Evolutionary conservation across 1,140 invertebrate species (phyloP), one percentile per base, ranked within the genome.

Genomic region (Ephestia elutella): DNA sequence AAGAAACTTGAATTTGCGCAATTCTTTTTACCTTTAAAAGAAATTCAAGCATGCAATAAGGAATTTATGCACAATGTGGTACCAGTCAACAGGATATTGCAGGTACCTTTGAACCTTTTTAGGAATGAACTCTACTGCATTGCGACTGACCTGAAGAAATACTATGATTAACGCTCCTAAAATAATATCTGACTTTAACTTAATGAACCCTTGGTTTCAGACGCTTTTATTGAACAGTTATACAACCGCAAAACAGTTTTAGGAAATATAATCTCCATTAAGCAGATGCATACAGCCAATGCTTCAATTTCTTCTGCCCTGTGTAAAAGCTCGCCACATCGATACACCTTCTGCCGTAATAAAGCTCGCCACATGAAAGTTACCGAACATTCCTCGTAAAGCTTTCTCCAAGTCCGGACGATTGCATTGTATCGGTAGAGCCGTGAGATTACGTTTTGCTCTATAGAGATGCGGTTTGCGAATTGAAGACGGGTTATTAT

Each of bases 301-400:
- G 48, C 63, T 21, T 38, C 61, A 57, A 70, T 68, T 65, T 65
- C 61, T 63, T 62, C 20, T 50, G 49, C 59, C 32, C n/a, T 44
- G 62, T 32, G 30, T 32, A 32, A 67, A 70, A 73, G 63, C 65
- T 65, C 49, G 53, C 71, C 63, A 68, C 63, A 70, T 62, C 21
- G 21, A 25, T 25, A 9, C 1, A 35, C 1, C 32, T 35, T 35
- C 32, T 35, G 32, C 32, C 32, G 32, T 63, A 62, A 67, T 63
- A 62, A 70, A 73, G 63, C 66, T 65, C 53, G 53, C 71, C 65
- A 68, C 63, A 70, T 62, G 68, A 73, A 73, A 68, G 71, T 59
- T 54, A 66, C 68, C 71, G 65, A 58, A 59, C 62, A 49, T 53
- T 63, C 58, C 60, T 30, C 60, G 49, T 63, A 64, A 59, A 66